Base-by-base conservation (phyloP, 2,797 vertebrate species). In the Phataginus tetradactyla region DNA sequence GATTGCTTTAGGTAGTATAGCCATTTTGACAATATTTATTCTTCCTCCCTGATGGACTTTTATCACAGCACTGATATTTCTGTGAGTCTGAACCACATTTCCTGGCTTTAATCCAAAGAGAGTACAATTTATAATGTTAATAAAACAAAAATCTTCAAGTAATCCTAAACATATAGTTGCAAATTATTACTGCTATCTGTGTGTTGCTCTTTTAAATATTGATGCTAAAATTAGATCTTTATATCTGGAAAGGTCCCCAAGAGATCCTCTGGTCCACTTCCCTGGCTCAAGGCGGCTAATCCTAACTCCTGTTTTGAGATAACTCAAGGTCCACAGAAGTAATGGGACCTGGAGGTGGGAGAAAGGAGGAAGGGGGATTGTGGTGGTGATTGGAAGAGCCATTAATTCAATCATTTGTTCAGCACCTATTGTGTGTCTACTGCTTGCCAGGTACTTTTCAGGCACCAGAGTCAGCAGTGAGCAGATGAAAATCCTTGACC, bases 121-220 rank as follows among this genome's bases (percentile, higher is more conserved):
- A 20, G 59, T 89, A 10, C 29, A 85, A 34, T 85, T 71, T 37
- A 69, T 68, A 85, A 25, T 77, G 34, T 68, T 81, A 68, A 53
- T 51, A 87, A 87, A 91, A 75, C 13, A 91, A 91, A 91, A 51
- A 81, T 81, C n/a, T 80, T 79, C 15, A 81, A 57, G 23, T 45
- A 51, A 6, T 66, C 75, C 49, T 83, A 75, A 94, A 84, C 37
- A 45, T 69, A 42, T 20, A 81, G 51, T 34, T 66, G 13, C 9
- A 95, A 51, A 81, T 81, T 95, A 86, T 74, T 66, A 87, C 64
- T 59, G 6, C 57, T 59, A 1, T 81, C 59, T 75, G 6, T 10
- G 29, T 49, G 51, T 79, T 93, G n/a, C 25, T 45, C 15, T 72
- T 95, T 90, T 8, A 79, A 79, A 86, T 93, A 79, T 25, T 80